phyloP scores from a whole-genome alignment of 2,888 invertebrate species.

The Rugalucina vietnamica region DNA sequence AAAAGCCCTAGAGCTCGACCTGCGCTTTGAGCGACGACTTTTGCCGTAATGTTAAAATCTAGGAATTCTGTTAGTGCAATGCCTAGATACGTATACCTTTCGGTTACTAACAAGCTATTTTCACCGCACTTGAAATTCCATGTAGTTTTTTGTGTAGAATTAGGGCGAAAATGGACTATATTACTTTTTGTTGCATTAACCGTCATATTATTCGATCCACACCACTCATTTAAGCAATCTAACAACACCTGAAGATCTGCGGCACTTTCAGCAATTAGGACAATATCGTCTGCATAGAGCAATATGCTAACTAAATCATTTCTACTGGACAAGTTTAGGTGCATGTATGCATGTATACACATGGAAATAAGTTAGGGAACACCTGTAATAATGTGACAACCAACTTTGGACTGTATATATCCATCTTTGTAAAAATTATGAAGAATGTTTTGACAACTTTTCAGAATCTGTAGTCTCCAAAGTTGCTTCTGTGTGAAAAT shows the following conservation, averaged over 20 bases:
- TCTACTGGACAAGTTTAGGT: too few species aligned
- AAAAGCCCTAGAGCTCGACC: constrained; percentile 30
- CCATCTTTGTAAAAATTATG: too few species aligned
- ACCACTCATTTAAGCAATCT: neutral
- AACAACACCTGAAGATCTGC: neutral
- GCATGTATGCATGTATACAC: too few species aligned
- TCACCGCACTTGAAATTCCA: neutral
- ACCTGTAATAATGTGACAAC: too few species aligned
- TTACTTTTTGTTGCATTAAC: neutral
- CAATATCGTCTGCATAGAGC: neutral
- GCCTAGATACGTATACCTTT: constrained; percentile 26
- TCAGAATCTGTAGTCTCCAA: too few species aligned
- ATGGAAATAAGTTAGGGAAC: too few species aligned
- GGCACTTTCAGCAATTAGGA: neutral
- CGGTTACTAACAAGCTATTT: neutral
- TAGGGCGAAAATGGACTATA: neutral
- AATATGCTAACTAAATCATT: neutral
- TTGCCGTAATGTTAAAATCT: constrained; percentile 8
- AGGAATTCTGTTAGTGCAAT: constrained; percentile 12
- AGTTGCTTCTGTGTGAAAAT: too few species aligned
- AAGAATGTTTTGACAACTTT: too few species aligned
- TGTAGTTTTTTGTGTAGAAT: neutral
- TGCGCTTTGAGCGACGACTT: constrained; percentile 27
- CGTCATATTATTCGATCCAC: neutral
- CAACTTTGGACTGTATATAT: too few species aligned